Evolutionary conservation across 2,888 invertebrate genomes (phyloP).

Genomic region (Plebejus argus): DNA sequence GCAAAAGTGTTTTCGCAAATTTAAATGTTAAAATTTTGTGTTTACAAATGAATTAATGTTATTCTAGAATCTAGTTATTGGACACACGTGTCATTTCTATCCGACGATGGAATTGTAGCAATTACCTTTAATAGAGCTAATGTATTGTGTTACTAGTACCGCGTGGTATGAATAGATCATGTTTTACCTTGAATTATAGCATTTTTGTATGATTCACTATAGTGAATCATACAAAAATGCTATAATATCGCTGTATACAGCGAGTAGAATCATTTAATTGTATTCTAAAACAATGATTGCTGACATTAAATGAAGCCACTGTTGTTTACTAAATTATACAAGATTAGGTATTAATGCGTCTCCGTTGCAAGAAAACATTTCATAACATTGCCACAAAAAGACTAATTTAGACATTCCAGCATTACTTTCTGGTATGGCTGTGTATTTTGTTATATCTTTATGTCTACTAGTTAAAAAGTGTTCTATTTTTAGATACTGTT

Average conservation of each 20-base stretch:
- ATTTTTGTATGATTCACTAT: slow-evolving; percentile 18
- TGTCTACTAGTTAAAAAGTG: slow-evolving; percentile 21
- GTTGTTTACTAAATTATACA: not conserved
- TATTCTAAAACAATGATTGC: not conserved
- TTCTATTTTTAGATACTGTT: slow-evolving; percentile 32
- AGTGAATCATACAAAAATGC: too few species aligned
- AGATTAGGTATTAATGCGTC: not conserved
- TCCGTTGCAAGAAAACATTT: not conserved
- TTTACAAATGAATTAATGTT: not conserved
- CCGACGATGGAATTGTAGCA: slow-evolving; percentile 4
- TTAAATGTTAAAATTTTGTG: not conserved
- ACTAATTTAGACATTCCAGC: not conserved
- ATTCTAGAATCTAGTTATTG: not conserved
- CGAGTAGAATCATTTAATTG: not conserved
- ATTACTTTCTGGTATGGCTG: slow-evolving; percentile 17
- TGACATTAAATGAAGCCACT: not conserved
- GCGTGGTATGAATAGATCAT: not conserved
- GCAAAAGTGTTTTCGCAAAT: not conserved
- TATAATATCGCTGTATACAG: too few species aligned
- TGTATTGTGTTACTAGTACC: slow-evolving; percentile 2
- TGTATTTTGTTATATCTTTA: slow-evolving; percentile 32
- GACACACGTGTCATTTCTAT: not conserved
- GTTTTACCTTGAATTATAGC: slow-evolving; percentile 21
- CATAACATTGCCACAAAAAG: not conserved
- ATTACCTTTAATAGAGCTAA: slow-evolving; percentile 21